Evolutionary conservation across 2,113 vertebrate genomes (phyloP).

Genomic region (Urocolius indicus): DNA sequence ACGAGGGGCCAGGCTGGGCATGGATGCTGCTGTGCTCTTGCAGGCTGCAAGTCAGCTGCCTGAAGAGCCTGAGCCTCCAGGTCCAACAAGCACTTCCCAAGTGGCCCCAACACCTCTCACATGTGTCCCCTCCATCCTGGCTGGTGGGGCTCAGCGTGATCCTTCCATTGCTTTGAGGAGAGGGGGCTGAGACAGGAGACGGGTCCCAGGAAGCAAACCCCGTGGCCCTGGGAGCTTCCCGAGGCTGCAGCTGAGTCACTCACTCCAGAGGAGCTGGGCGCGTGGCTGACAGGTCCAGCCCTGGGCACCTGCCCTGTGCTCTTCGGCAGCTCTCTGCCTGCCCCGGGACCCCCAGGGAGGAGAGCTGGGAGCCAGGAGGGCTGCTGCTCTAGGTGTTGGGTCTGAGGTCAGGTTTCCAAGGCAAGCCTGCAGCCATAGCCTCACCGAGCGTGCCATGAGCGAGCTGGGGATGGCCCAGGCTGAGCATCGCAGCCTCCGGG

Average conservation of each 20-base stretch:
- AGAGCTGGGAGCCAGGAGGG: not conserved
- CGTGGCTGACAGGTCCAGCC: rapidly evolving
- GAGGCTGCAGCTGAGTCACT: not conserved
- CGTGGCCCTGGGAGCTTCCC: not conserved
- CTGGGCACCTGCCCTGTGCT: not conserved
- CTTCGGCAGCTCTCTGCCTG: not conserved
- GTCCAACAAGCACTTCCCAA: not conserved
- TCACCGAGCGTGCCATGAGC: slow-evolving; percentile 72
- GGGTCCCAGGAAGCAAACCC: rapidly evolving
- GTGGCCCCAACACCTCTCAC: not conserved
- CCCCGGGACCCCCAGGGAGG: not conserved
- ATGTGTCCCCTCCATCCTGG: rapidly evolving
- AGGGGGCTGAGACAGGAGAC: not conserved
- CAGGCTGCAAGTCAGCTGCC: not conserved
- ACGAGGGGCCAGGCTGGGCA: not conserved
- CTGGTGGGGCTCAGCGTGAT: not conserved
- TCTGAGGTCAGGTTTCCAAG: not conserved
- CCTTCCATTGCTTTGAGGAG: not conserved
- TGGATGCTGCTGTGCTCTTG: not conserved
- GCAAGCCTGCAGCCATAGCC: not conserved
- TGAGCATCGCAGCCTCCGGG: slow-evolving; percentile 70
- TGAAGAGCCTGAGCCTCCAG: not conserved
- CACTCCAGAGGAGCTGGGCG: not conserved
- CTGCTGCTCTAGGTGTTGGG: not conserved
- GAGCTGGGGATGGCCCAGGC: slow-evolving; percentile 68